Evolutionary conservation across 2,113 vertebrate genomes (phyloP).

Genomic region (Oenanthe oenanthe): DNA sequence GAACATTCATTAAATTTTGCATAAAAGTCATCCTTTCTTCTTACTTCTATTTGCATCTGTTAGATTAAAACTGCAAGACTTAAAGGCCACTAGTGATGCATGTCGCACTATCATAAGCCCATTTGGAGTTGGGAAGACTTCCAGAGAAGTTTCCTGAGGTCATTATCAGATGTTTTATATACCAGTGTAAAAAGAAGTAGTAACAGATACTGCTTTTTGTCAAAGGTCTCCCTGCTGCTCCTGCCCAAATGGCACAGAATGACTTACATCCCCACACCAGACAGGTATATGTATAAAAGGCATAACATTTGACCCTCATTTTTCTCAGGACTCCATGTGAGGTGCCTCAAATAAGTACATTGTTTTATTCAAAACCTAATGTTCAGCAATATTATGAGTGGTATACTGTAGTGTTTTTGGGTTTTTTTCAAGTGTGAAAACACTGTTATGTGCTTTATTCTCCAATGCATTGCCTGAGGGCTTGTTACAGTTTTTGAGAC

Average conservation of each 20-base stretch:
- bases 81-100: neutral
- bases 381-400: neutral
- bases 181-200: neutral
- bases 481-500: neutral
- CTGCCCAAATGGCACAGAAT: neutral
- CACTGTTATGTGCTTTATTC: neutral
- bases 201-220: neutral
- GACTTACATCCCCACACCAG: neutral
- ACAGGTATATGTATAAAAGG: neutral
- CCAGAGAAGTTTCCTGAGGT: neutral
- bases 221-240: neutral
- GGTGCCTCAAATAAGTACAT: neutral
- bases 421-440: neutral
- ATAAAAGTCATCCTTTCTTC: neutral
- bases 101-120: accelerated
- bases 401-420: neutral
- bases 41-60: neutral
- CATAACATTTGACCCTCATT: accelerated
- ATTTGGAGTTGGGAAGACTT: neutral
- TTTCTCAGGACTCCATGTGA: neutral
- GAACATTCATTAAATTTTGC: neutral
- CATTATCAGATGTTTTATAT: neutral
- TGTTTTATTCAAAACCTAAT: neutral
- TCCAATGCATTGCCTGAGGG: neutral
- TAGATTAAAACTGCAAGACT: neutral